phyloP scores from a whole-genome alignment of 2,888 invertebrate genomes.

The Andrena haemorrhoa region DNA sequence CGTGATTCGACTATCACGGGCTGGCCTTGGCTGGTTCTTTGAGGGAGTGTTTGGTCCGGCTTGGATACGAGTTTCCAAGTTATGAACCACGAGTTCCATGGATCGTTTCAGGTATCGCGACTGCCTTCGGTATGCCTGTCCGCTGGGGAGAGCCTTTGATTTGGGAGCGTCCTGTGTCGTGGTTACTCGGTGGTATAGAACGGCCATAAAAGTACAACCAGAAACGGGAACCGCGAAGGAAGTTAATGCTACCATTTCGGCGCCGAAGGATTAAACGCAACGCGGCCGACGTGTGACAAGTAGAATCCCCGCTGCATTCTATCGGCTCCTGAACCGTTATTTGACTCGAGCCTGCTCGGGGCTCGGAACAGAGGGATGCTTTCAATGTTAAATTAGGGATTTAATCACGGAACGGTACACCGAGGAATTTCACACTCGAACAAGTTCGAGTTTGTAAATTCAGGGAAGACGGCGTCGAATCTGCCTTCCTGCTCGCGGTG shows the following conservation, averaged over 20 bases:
- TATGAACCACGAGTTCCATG: background rate
- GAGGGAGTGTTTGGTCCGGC: conserved; percentile 3
- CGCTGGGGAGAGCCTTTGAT: background rate
- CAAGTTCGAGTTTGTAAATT: conserved; percentile 27
- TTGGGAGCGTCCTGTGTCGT: background rate
- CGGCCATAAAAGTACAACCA: background rate
- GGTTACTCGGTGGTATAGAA: background rate
- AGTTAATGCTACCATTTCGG: background rate
- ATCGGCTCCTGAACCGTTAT: conserved; percentile 15
- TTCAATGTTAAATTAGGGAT: conserved; percentile 24
- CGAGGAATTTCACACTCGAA: conserved; percentile 29
- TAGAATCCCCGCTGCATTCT: conserved; percentile 15
- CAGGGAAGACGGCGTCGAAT: background rate
- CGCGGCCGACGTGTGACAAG: background rate
- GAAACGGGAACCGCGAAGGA: background rate
- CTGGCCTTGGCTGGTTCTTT: conserved; percentile 60
- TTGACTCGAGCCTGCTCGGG: conserved; percentile 10
- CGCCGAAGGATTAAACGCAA: background rate
- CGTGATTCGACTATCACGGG: conserved; percentile 36
- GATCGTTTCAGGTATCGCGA: background rate
- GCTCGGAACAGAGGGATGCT: conserved; percentile 23
- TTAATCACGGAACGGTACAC: conserved; percentile 29
- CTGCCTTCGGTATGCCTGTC: background rate
- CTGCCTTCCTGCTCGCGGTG: conserved; percentile 7
- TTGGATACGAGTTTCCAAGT: background rate